Base-by-base conservation (phyloP, 2,888 invertebrate species). In the Thera britannica region DNA sequence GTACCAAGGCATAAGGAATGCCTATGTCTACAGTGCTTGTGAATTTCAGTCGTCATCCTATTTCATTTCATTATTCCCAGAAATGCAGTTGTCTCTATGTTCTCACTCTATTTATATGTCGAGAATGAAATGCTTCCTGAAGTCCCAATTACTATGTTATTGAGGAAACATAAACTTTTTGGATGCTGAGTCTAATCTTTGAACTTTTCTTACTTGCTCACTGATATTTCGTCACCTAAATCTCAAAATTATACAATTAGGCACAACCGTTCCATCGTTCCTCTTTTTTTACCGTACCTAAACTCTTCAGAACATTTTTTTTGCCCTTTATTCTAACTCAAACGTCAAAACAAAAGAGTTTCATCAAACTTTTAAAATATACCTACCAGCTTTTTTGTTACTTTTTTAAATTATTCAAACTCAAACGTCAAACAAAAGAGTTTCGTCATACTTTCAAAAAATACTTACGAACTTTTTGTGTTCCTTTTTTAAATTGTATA, bases 91-190 rank as follows among this genome's bases (percentile, higher is more conserved):
- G 64, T 67, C 60, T 68, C 68, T 49, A 73, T 59, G 72, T 72
- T 64, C 63, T 49, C 60, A 34, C 36, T 72, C 72, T 75, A 75
- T 75, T 72, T 72, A 52, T 64, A 67, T 67, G 56, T 51, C 70
- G 54, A 68, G 68, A 71, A 62, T 65, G 60, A 72, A 66, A 72
- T 65, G 67, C 68, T 74, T 70, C 71, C 72, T 71, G 71, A 75
- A 76, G 77, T 72, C 77, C 77, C 76, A 77, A 76, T 75, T 67
- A 76, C 74, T 67, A 67, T 70, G 77, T 78, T 81, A 80, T 80
- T 77, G 75, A 79, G 82, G 82, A 81, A 82, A 78, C 73, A 77
- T 79, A 76, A 82, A 79, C 69, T 72, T 73, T 75, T 71, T 66
- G 75, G 73, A 75, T 77, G 70, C 73, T 67, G 56, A 62, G 63